A percentile compares a stretch with the other conserved stretches of the same genome.
Evolutionary conservation across 1,140 invertebrate genomes (phyloP).

Genomic region (Drosophila nikananu): DNA sequence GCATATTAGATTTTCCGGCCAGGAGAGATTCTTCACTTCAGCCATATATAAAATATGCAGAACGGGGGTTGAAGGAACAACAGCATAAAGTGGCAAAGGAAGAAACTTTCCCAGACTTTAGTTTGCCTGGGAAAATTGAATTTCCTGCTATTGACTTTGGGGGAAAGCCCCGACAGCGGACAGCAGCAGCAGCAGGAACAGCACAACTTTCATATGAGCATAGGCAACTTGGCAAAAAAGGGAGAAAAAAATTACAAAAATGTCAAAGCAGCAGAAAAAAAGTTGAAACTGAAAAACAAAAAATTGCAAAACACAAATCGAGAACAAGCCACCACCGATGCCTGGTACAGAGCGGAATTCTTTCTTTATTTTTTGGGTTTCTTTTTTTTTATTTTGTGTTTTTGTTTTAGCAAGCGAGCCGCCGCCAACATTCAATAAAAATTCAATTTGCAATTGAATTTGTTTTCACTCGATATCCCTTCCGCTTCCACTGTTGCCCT

Average conservation of each 20-base stretch:
- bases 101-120: slow-evolving; percentile 60
- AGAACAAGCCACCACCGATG: slow-evolving; percentile 36
- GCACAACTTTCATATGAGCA: slow-evolving; percentile 50
- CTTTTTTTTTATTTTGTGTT: slow-evolving; percentile 5
- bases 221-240: slow-evolving; percentile 33
- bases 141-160: slow-evolving; percentile 65
- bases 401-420: slow-evolving; percentile 53
- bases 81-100: slow-evolving; percentile 11
- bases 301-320: slow-evolving; percentile 48
- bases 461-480: slow-evolving; percentile 62
- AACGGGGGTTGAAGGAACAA: slow-evolving; percentile 16
- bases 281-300: slow-evolving; percentile 28
- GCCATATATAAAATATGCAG: slow-evolving; percentile 62
- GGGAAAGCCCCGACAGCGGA: slow-evolving; percentile 38
- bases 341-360: slow-evolving; percentile 21
- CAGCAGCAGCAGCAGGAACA: slow-evolving; percentile 20
- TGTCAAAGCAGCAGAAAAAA: slow-evolving; percentile 53
- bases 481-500: neutral
- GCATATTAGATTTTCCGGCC: slow-evolving; percentile 54
- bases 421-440: slow-evolving; percentile 79
- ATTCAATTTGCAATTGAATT: slow-evolving; percentile 81
- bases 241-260: slow-evolving; percentile 46
- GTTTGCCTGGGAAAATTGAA: slow-evolving; percentile 68
- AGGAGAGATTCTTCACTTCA: slow-evolving; percentile 46
- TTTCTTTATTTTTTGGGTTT: slow-evolving; percentile 25